Conservation (phyloP, 2,113 vertebrate genomes). For the Rafetus swinhoei region DNA sequence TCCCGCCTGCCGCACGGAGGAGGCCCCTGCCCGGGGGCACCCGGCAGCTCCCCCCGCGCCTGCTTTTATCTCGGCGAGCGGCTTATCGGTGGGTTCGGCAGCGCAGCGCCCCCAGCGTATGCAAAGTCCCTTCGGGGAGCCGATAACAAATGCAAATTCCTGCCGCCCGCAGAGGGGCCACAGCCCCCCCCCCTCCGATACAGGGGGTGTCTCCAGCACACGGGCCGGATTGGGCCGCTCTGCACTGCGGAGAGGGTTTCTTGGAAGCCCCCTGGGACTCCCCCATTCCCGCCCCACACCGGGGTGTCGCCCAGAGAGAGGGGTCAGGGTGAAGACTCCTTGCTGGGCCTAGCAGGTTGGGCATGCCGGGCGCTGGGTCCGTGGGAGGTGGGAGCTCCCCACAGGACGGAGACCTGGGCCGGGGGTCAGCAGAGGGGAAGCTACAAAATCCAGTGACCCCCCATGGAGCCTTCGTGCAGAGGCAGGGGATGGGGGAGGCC, state of each 20-base stretch:
- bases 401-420: background rate
- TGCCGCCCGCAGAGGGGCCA: background rate
- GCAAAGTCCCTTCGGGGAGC: background rate
- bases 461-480: background rate
- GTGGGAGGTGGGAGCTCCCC: no score
- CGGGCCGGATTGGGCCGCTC: background rate
- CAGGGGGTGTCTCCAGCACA: background rate
- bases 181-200: background rate
- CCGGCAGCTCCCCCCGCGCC: no score
- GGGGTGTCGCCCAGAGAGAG: no score
- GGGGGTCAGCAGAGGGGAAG: background rate
- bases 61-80: background rate
- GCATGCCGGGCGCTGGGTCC: no score
- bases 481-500: no score
- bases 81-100: background rate
- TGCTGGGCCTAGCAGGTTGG: no score
- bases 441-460: background rate
- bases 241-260: no score
- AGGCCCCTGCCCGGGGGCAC: no score
- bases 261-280: no score
- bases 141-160: background rate
- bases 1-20: no score
- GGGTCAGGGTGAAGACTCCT: no score
- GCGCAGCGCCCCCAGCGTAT: background rate
- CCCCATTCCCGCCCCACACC: fast-evolving